Base-by-base conservation (phyloP, 1,140 invertebrate genomes). In the Hyles euphorbiae region DNA sequence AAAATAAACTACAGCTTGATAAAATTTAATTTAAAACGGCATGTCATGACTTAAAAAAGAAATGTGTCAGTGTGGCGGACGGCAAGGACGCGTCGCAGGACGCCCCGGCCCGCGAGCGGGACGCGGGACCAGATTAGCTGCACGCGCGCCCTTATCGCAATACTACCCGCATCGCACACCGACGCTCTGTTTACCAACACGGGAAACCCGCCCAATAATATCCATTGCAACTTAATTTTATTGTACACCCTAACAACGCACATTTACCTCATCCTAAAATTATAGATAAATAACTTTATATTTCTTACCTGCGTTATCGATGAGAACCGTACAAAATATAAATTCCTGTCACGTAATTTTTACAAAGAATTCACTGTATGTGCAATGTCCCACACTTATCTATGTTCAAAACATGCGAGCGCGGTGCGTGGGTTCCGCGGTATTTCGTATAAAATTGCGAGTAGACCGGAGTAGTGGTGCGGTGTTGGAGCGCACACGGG, bases 401-500 rank as follows among this genome's bases (percentile, higher is more conserved):
- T 56, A 60, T 54, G 66, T 69, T 70, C 61, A 74, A 68, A 74
- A 68, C 71, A 74, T 74, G 34, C 56, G 50, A 60, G 53, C 49
- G 33, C 9, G 9, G 52, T 62, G 62, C 50, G 57, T 64, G 58
- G 54, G 66, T 56, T 56, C 53, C 61, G 58, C 58, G 58, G 49
- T 63, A 55, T 55, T 65, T 49, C 57, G 64, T 65, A 51, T 61
- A 61, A 62, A 63, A 61, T 66, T 56, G 12, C 59, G 63, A 58
- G 56, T 61, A 56, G 67, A 65, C 62, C 66, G 61, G 61, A 63
- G 54, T 59, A 54, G 65, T 65, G 53, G 53, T 62, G 63, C 56
- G 12, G 68, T 72, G 67, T 67, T 34, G 12, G 11, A 65, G 78
- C 68, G 73, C 70, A 69, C 73, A 55, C 70, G 68, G 74, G 76